phyloP scores from a whole-genome alignment of 2,113 vertebrate genomes.

The Lota lota region DNA sequence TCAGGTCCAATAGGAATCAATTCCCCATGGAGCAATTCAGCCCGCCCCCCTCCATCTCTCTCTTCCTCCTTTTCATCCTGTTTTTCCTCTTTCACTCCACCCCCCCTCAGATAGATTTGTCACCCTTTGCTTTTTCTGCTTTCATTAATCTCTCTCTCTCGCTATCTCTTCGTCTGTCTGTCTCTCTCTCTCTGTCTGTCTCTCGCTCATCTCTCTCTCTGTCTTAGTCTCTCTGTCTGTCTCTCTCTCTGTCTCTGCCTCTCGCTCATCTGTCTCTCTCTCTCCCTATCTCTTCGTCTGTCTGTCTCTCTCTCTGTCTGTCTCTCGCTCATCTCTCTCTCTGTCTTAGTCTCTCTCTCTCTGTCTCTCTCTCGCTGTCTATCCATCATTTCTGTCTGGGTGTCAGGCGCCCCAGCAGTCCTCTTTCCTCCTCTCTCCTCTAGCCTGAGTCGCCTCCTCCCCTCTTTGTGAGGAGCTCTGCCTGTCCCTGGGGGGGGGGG shows the following conservation, averaged over 20 bases:
- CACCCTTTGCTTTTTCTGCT: no score
- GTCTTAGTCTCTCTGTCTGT: not conserved
- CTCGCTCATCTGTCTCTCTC: constrained; percentile 1
- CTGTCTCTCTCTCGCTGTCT: not conserved
- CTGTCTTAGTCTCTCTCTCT: not conserved
- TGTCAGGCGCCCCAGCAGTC: no score
- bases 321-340: not conserved
- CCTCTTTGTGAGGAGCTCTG: no score
- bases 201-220: not conserved
- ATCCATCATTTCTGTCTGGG: no score
- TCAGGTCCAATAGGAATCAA: no score
- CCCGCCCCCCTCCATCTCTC: not conserved
- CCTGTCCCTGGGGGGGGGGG: no score
- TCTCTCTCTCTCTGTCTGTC: constrained; percentile 8
- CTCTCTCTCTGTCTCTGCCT: constrained; percentile 7
- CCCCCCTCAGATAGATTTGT: no score
- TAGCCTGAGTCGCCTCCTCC: no score
- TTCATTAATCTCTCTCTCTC: constrained; percentile 1
- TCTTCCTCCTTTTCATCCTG: not conserved
- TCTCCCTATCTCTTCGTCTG: not conserved
- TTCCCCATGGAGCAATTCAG: no score
- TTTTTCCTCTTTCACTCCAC: no score
- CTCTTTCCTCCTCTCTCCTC: no score
- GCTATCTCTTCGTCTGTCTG: constrained; percentile 3
- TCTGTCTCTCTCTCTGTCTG: not conserved